Conservation (phyloP, 64 coral and sea anemone genomes). For the Stichodactyla helianthus region DNA sequence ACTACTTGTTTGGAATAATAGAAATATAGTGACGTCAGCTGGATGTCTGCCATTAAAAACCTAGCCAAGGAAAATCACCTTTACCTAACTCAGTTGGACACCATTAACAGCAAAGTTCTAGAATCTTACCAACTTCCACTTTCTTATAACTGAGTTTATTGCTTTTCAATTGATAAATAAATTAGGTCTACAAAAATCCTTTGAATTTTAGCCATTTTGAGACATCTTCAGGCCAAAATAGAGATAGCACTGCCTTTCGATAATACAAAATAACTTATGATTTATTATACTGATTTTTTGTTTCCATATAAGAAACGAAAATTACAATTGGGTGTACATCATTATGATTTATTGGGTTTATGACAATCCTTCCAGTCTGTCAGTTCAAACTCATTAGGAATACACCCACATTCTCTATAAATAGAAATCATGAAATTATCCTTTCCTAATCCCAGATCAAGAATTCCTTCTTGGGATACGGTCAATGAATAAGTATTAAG, state of each 20-base stretch:
- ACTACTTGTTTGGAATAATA: not conserved
- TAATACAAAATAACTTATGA: too few relatives aligned
- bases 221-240: too few relatives aligned
- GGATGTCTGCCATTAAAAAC: not conserved
- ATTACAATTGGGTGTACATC: too few relatives aligned
- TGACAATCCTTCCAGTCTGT: not conserved
- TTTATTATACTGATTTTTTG: too few relatives aligned
- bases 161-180: not conserved
- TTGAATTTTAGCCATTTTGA: too few relatives aligned
- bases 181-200: not conserved
- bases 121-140: not conserved
- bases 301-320: too few relatives aligned
- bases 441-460: not conserved
- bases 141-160: not conserved
- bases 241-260: too few relatives aligned
- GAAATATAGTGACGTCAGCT: not conserved
- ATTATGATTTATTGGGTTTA: too few relatives aligned
- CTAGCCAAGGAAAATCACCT: not conserved
- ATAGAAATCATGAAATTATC: too few relatives aligned
- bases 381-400: not conserved
- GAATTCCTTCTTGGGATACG: not conserved
- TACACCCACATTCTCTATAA: too few relatives aligned
- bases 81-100: slow-evolving; percentile 1
- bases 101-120: not conserved
- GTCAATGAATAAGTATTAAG: not conserved